Conservation (phyloP, 1,140 invertebrate genomes). For the Caenorhabditis remanei region DNA sequence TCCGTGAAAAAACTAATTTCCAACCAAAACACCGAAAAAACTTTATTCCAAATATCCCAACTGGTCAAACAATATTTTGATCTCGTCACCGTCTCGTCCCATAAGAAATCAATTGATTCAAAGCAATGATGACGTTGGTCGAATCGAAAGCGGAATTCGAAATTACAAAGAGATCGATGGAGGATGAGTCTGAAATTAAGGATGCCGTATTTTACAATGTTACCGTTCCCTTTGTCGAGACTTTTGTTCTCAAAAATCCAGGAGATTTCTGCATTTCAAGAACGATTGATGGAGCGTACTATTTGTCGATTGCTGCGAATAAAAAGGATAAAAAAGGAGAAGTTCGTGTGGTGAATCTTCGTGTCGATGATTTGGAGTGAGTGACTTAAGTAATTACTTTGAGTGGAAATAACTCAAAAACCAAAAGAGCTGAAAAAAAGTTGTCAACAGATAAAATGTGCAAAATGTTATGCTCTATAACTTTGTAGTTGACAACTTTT, state of each 20-base stretch:
- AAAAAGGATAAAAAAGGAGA: slow-evolving; percentile 12
- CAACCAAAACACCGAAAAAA: no score
- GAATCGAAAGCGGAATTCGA: slow-evolving; percentile 1
- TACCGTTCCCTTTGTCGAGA: background rate
- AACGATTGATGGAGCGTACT: background rate
- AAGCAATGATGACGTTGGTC: slow-evolving; percentile 38
- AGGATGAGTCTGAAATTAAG: background rate
- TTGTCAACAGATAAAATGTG: no score
- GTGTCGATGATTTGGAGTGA: background rate
- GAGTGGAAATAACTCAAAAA: background rate
- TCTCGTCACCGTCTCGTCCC: background rate
- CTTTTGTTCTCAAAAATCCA: slow-evolving; percentile 39
- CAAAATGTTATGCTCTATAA: no score
- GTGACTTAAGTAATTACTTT: background rate
- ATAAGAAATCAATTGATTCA: slow-evolving; percentile 6
- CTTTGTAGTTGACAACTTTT: no score
- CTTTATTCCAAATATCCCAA: background rate
- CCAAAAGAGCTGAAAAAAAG: background rate
- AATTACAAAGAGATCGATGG: background rate
- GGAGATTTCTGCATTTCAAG: slow-evolving; percentile 12
- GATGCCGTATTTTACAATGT: slow-evolving; percentile 20
- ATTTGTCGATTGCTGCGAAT: background rate
- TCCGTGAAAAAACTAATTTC: no score
- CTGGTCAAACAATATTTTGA: slow-evolving; percentile 4
- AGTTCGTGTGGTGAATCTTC: background rate